phyloP scores from a whole-genome alignment of 1,140 invertebrate genomes.

The Drosophila tsacasi region DNA sequence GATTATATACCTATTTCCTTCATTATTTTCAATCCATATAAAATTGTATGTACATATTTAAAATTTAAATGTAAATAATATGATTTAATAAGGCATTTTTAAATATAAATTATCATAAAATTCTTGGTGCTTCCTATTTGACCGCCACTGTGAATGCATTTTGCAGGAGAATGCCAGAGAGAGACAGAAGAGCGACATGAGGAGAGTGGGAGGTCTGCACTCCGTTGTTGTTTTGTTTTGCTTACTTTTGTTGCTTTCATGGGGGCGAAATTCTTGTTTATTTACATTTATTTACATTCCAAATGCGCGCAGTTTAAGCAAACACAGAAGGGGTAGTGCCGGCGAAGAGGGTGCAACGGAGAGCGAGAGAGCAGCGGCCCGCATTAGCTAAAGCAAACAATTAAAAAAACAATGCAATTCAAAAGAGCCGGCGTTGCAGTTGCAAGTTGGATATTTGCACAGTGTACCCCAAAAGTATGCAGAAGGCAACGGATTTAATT shows the following conservation, averaged over 20 bases:
- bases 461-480: slow-evolving; percentile 75
- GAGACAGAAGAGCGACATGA: not conserved
- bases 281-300: slow-evolving; percentile 78
- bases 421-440: slow-evolving; percentile 55
- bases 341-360: not conserved
- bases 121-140: not conserved
- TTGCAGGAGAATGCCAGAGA: not conserved
- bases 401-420: slow-evolving; percentile 53
- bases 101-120: not conserved
- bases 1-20: no score
- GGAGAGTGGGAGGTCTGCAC: slow-evolving; percentile 37
- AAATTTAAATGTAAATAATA: not conserved
- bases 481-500: slow-evolving; percentile 45
- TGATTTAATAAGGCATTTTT: not conserved
- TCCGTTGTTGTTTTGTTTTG: slow-evolving; percentile 32
- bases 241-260: slow-evolving; percentile 44
- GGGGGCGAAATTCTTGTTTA: slow-evolving; percentile 76
- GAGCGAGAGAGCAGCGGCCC: slow-evolving; percentile 19
- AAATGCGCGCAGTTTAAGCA: slow-evolving; percentile 72
- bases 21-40: no score
- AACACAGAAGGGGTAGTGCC: slow-evolving; percentile 25
- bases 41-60: no score
- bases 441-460: slow-evolving; percentile 60
- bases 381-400: slow-evolving; percentile 61
- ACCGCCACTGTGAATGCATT: slow-evolving; percentile 30